phyloP scores from a whole-genome alignment of 2,888 invertebrate species.

The Ischnus inquisitorius region DNA sequence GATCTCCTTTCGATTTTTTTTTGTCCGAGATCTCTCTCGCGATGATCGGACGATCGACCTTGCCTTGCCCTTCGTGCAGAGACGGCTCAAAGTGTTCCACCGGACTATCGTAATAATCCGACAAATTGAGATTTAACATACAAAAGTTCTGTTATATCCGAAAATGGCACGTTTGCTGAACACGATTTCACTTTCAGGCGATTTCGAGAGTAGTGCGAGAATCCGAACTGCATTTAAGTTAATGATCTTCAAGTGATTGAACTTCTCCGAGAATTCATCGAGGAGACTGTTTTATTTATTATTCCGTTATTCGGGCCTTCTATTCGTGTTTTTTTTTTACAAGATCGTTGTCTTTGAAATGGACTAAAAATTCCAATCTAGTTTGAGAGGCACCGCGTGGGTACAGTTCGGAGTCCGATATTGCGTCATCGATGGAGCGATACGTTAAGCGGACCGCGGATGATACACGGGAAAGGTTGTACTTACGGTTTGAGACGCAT shows the following conservation, averaged over 20 bases:
- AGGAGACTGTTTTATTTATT: too few species aligned
- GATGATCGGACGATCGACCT: background rate
- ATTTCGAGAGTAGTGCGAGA: too few species aligned
- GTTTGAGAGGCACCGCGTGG: constrained; percentile 3
- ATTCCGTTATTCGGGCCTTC: too few species aligned
- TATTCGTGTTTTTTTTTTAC: background rate
- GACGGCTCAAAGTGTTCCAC: background rate
- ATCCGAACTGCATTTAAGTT: too few species aligned
- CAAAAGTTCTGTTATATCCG: too few species aligned
- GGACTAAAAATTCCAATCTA: constrained; percentile 12
- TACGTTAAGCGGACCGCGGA: constrained; percentile 5
- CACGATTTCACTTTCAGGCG: too few species aligned
- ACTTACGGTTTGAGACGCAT: background rate
- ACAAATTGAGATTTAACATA: too few species aligned
- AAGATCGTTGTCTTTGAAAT: background rate
- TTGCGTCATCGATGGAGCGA: constrained; percentile 21
- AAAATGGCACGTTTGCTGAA: too few species aligned
- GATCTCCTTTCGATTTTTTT: background rate
- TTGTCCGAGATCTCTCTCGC: constrained; percentile 22
- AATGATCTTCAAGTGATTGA: too few species aligned
- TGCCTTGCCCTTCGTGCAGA: background rate
- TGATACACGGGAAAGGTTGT: constrained; percentile 27
- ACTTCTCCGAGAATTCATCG: too few species aligned
- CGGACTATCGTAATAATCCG: too few species aligned
- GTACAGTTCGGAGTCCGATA: background rate